A percentile compares a stretch with the other conserved stretches of the same genome.
phyloP scores from a whole-genome alignment of 2,797 vertebrate genomes.

The Paguma larvata region DNA sequence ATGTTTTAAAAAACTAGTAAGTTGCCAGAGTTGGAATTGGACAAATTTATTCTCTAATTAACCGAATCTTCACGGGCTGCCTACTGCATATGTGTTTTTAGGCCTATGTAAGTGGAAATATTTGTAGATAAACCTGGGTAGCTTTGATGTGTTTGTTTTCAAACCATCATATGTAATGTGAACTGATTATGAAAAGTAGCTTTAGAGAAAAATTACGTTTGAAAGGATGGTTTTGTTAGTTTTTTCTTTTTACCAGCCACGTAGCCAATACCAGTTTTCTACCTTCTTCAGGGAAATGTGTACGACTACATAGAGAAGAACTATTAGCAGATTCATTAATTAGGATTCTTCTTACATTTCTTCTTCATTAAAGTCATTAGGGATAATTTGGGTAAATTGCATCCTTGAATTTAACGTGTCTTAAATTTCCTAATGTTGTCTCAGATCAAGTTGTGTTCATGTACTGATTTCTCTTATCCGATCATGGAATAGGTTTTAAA shows the following conservation, averaged over 20 bases:
- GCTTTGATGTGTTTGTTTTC: constrained; percentile 34
- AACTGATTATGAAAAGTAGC: constrained; percentile 24
- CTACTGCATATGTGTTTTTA: background rate
- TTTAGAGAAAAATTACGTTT: constrained; percentile 2
- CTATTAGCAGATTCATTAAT: constrained; percentile 10
- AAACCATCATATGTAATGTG: background rate
- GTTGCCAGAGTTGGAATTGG: background rate
- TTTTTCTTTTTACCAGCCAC: background rate
- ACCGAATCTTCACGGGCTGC: background rate
- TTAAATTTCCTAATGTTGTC: constrained; percentile 12
- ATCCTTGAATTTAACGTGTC: background rate
- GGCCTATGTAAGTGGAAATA: background rate
- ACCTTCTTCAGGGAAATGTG: background rate
- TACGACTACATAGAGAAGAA: background rate
- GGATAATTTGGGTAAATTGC: background rate
- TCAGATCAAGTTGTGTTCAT: background rate
- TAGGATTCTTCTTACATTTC: constrained; percentile 51
- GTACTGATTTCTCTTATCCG: constrained; percentile 5
- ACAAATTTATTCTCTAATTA: background rate
- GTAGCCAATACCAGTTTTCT: background rate
- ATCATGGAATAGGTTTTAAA: background rate
- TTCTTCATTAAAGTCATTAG: background rate
- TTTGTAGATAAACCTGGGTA: background rate
- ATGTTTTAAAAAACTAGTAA: background rate
- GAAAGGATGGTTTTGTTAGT: background rate